These are phyloP conservation scores for Aegypius monachus DNA, from an alignment of 2,113 vertebrate genomes.

Conservation along the genomic window DNA sequence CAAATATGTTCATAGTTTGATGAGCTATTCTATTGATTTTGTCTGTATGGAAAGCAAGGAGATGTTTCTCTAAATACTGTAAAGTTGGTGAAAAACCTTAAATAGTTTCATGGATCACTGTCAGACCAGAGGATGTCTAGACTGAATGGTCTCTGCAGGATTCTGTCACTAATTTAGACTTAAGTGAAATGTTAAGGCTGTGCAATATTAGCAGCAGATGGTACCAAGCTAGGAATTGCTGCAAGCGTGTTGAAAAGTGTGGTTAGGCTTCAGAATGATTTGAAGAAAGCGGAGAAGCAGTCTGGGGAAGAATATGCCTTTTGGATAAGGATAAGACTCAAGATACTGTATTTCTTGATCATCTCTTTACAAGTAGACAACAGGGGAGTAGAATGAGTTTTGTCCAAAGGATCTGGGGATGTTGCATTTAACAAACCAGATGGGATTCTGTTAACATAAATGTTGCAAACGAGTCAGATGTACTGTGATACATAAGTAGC, in stretches of 20 bases:
- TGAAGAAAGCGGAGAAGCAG: not conserved
- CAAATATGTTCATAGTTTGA: not conserved
- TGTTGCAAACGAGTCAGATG: not conserved
- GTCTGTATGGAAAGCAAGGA: not conserved
- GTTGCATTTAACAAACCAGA: not conserved
- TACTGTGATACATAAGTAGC: not conserved
- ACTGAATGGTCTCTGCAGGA: not conserved
- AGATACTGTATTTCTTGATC: not conserved
- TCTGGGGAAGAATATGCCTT: not conserved
- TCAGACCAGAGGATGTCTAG: slow-evolving; percentile 1
- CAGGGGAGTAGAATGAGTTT: not conserved
- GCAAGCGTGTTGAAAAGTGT: not conserved
- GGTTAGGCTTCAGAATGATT: not conserved
- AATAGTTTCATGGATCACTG: not conserved
- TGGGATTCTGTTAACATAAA: not conserved
- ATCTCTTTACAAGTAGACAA: not conserved
- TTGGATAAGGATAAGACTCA: not conserved
- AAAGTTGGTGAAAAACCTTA: not conserved
- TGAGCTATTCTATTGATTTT: not conserved
- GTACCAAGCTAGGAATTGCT: not conserved
- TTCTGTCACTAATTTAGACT: slow-evolving; percentile 31
- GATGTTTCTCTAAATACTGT: not conserved
- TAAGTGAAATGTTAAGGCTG: not conserved
- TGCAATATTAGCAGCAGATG: slow-evolving; percentile 25
- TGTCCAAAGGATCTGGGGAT: not conserved